phyloP scores from a whole-genome alignment of 2,797 vertebrate genomes.

The Ceryle rudis region DNA sequence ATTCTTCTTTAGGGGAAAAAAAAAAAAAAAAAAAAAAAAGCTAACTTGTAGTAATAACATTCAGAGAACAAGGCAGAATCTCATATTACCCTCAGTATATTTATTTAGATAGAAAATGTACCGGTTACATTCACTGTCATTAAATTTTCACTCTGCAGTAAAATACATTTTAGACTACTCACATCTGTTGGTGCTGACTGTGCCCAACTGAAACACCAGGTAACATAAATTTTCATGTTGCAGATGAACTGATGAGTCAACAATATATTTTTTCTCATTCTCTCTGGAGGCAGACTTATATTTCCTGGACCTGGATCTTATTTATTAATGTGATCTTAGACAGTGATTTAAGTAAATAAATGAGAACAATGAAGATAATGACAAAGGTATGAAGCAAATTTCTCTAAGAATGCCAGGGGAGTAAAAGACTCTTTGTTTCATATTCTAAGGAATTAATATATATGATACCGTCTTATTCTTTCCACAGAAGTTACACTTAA shows the following conservation, averaged over 20 bases:
- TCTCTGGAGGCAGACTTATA: not conserved
- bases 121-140: not conserved
- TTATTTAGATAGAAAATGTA: not conserved
- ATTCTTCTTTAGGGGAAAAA: not conserved
- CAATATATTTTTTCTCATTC: not conserved
- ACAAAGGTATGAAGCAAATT: not conserved
- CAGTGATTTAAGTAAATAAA: not conserved
- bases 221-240: not conserved
- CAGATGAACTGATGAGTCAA: not conserved
- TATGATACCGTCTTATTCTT: not conserved
- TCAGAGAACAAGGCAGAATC: not conserved
- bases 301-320: not conserved
- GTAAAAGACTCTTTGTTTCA: not conserved
- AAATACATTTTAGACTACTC: not conserved
- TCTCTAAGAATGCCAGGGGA: not conserved
- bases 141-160: not conserved
- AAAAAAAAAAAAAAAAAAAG: not conserved
- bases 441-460: not conserved
- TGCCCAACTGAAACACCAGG: not conserved
- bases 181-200: not conserved
- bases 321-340: not conserved
- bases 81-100: not conserved
- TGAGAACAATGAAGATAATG: not conserved
- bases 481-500: not conserved
- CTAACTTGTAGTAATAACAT: not conserved